Percentiles rank a stretch among this genome's conserved stretches.
These are phyloP conservation scores for Nomada ruficornis DNA, from an alignment of 2,888 invertebrate genomes.

Conservation along the genomic window DNA sequence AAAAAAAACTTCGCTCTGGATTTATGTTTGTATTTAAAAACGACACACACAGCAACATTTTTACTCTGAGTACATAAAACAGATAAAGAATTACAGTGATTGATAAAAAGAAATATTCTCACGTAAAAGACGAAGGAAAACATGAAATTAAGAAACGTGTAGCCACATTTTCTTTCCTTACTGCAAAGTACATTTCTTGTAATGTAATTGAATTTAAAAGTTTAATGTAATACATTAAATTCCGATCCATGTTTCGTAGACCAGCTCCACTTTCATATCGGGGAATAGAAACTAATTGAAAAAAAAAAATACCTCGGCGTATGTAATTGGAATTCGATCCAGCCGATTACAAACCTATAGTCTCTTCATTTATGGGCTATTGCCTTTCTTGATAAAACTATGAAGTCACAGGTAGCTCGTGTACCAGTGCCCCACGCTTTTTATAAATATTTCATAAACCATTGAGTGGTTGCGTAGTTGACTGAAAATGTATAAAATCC, in stretches of 20 bases:
- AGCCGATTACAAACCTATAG: conserved; percentile 1
- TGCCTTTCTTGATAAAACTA: background rate
- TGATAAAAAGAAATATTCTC: background rate
- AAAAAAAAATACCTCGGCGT: background rate
- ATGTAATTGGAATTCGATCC: conserved; percentile 23
- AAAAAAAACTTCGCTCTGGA: too few relatives aligned
- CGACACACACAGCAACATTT: too few relatives aligned
- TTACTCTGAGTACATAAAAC: too few relatives aligned
- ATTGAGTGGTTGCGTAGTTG: background rate
- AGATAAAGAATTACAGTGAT: background rate
- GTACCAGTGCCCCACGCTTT: background rate
- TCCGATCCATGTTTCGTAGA: conserved; percentile 28
- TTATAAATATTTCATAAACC: background rate
- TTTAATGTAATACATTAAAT: conserved; percentile 28
- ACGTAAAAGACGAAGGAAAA: background rate
- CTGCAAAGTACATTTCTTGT: background rate
- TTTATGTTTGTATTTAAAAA: too few relatives aligned
- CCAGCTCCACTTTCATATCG: background rate
- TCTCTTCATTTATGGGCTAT: background rate
- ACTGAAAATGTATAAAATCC: background rate
- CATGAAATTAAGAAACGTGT: background rate
- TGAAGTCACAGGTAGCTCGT: background rate
- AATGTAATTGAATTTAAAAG: conserved; percentile 33
- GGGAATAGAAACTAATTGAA: conserved; percentile 16
- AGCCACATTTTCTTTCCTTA: background rate